Evolutionary conservation across 2,888 invertebrate species (phyloP).

Genomic region (Tholera decimalis): DNA sequence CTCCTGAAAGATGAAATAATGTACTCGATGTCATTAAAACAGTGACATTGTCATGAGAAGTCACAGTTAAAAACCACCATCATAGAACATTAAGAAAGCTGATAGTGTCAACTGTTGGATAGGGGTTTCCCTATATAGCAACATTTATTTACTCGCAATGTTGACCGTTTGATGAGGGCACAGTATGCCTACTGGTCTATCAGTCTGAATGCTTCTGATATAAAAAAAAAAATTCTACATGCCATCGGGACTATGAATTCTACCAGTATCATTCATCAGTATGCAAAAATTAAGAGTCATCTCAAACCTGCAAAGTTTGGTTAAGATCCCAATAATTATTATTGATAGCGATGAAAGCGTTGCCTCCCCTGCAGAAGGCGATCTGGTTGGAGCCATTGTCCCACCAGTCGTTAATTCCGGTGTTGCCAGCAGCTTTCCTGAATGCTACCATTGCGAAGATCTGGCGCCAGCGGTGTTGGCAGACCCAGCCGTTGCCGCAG

Average conservation of each 20-base stretch:
- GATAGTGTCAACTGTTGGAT: too few species aligned
- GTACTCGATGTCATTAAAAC: too few species aligned
- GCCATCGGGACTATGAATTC: too few species aligned
- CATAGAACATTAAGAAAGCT: too few species aligned
- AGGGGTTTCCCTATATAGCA: too few species aligned
- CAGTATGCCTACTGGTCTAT: not conserved
- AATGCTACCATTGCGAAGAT: conserved; percentile 94
- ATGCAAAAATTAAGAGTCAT: not conserved
- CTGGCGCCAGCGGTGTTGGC: conserved; percentile 95
- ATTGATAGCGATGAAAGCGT: conserved; percentile 92
- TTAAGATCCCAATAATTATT: conserved; percentile 89
- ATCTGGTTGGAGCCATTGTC: conserved; percentile 94
- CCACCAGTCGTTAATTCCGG: conserved; percentile 93
- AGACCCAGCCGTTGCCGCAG: conserved; percentile 94
- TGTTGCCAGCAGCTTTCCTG: conserved; percentile 92
- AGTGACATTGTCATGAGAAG: too few species aligned
- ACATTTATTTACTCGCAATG: too few species aligned
- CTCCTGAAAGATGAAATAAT: too few species aligned
- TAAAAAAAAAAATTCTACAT: too few species aligned
- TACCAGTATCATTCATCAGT: too few species aligned
- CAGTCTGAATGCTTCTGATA: not conserved
- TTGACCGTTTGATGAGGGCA: too few species aligned
- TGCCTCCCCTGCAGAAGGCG: conserved; percentile 92
- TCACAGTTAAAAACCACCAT: too few species aligned
- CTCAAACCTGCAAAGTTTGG: conserved; percentile 86